Conservation (phyloP, 2,113 vertebrate genomes). For the Oenanthe melanoleuca region DNA sequence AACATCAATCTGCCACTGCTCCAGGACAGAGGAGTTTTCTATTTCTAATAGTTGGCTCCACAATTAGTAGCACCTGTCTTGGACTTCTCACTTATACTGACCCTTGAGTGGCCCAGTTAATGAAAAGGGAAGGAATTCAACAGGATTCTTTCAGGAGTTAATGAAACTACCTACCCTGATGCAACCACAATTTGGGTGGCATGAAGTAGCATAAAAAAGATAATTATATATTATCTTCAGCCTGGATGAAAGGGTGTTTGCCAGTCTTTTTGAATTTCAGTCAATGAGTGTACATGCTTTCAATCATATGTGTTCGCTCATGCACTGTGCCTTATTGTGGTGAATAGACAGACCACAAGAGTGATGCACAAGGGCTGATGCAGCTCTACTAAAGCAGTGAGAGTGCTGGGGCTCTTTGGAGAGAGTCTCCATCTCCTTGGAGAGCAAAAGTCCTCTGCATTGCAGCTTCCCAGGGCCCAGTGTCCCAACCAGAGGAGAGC, state of each 20-base stretch:
- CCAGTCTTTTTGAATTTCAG: constrained; percentile 7
- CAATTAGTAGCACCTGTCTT: constrained; percentile 66
- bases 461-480: neutral
- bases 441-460: neutral
- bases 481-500: neutral
- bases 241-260: constrained; percentile 35
- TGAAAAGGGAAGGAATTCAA: constrained; percentile 29
- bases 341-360: neutral
- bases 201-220: neutral
- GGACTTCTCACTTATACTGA: constrained; percentile 42
- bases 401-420: neutral
- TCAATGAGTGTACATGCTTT: neutral
- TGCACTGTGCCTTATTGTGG: neutral
- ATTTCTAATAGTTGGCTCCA: constrained; percentile 37
- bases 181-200: neutral
- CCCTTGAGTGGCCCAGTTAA: constrained; percentile 24
- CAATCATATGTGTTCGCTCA: neutral
- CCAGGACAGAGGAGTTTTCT: constrained; percentile 38
- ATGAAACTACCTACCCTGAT: constrained; percentile 44
- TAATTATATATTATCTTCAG: constrained; percentile 29
- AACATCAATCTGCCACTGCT: constrained; percentile 46
- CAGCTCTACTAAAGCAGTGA: neutral
- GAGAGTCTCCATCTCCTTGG: neutral
- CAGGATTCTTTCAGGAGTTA: constrained; percentile 27
- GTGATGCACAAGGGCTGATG: neutral